Conservation (phyloP, 1,140 invertebrate genomes). For the Anastrepha ludens region DNA sequence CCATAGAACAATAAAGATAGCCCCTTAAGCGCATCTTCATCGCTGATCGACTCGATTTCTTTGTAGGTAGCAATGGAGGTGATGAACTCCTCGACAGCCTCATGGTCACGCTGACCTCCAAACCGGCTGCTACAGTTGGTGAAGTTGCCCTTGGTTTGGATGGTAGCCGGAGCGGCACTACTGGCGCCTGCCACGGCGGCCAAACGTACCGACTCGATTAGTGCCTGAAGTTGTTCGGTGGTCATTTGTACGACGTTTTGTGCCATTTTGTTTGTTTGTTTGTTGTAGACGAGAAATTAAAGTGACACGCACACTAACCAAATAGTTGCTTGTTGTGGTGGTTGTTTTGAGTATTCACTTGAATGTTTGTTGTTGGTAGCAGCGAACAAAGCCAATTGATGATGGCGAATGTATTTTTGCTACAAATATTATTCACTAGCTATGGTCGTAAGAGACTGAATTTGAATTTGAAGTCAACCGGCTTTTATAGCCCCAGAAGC, state of each 20-base stretch:
- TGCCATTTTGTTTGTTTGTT: constrained; percentile 54
- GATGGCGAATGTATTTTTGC: constrained; percentile 55
- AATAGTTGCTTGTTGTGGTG: background rate
- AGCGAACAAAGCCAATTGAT: constrained; percentile 48
- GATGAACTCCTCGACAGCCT: constrained; percentile 72
- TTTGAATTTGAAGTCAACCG: background rate
- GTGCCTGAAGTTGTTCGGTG: constrained; percentile 56
- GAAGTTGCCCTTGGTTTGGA: constrained; percentile 66
- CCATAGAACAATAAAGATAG: constrained; percentile 72
- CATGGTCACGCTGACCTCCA: constrained; percentile 69
- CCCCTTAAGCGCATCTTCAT: constrained; percentile 69
- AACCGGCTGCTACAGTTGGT: constrained; percentile 67
- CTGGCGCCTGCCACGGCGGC: constrained; percentile 23
- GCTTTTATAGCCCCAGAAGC: background rate
- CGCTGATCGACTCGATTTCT: constrained; percentile 69
- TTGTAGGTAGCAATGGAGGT: constrained; percentile 69
- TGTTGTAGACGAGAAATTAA: constrained; percentile 27
- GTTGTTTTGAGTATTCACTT: background rate
- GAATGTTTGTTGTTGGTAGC: constrained; percentile 37
- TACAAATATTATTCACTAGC: constrained; percentile 17
- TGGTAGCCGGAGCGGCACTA: background rate
- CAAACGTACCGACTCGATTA: constrained; percentile 53
- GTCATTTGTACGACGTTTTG: constrained; percentile 54
- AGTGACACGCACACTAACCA: background rate
- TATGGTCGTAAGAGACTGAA: constrained; percentile 46